Evolutionary conservation across 2,888 invertebrate species (phyloP), one percentile per base, ranked within the genome.

Genomic region (Drosophila robusta): DNA sequence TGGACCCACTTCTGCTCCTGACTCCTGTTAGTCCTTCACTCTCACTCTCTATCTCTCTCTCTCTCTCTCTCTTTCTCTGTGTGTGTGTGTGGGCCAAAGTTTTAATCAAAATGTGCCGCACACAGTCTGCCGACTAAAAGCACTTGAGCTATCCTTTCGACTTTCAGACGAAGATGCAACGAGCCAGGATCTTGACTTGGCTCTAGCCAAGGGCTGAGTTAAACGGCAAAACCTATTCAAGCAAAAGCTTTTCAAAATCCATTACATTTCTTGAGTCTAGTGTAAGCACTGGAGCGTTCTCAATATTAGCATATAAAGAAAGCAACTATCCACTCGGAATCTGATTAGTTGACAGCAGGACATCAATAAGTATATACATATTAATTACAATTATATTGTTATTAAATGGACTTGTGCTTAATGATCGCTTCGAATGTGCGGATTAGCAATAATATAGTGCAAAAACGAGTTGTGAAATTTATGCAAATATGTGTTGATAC

Each of bases 51-150:
- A 26, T 12, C 45, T 4, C 4, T 6, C 22, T 2, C n/a, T 26
- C 1, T 8, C 16, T 14, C 6, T 3, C 9, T 7, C 26, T 34
- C n/a, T n/a, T n/a, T n/a, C n/a, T n/a, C n/a, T n/a, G n/a, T n/a
- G 1, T 36, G 36, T 55, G 32, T 41, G 65, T 51, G 41, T 26
- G 44, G 54, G 41, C 38, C 32, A 66, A 87, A 87, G 63, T 80
- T 87, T 84, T 87, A 87, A 84, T 87, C 80, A 80, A 80, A 80
- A 72, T 83, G 78, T 71, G 84, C 71, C 66, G 80, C 74, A 56
- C 78, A 61, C 18, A 22, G 61, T 72, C 49, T 61, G 62, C 66
- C 62, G 57, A 42, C 58, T 51, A 50, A 67, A 63, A 63, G 65
- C 62, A 70, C 72, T 78, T 66, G 83, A 79, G 75, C 65, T 78